These are phyloP conservation scores for Onychomys torridus DNA, from an alignment of 2,797 vertebrate species.

Conservation along the genomic window DNA sequence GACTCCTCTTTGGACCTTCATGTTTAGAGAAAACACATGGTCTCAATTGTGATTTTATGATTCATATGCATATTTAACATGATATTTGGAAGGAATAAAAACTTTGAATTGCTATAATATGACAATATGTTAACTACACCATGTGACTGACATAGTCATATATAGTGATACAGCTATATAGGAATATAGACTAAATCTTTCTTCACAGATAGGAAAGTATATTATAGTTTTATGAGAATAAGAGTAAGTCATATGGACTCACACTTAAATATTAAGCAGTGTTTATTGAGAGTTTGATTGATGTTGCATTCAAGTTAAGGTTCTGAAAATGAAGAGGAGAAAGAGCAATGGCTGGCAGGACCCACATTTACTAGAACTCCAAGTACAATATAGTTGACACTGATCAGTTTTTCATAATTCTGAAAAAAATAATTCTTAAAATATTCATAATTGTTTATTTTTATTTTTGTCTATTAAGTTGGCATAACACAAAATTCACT, in stretches of 20 bases:
- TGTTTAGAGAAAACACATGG: not conserved
- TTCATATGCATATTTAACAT: not conserved
- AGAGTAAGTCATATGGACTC: not conserved
- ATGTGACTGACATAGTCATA: not conserved
- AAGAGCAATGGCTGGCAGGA: fast-evolving
- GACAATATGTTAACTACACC: not conserved
- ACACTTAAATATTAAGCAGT: not conserved
- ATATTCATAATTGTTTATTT: not conserved
- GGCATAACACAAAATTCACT: not conserved
- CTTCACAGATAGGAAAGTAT: not conserved
- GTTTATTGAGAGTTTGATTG: not conserved
- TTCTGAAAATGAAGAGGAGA: not conserved
- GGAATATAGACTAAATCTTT: not conserved
- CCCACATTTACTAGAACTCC: not conserved
- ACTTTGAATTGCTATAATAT: too few species aligned
- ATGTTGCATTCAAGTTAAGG: not conserved
- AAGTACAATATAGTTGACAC: not conserved
- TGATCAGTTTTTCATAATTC: not conserved
- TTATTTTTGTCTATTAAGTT: not conserved
- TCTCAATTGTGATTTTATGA: not conserved
- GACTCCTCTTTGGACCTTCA: not conserved
- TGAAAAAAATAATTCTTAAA: not conserved
- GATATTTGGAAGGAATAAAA: too few species aligned
- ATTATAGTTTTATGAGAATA: not conserved
- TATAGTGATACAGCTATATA: not conserved